These are phyloP conservation scores for Bergia puertoricense DNA, from an alignment of 92 coral and sea anemone genomes.

Conservation along the genomic window DNA sequence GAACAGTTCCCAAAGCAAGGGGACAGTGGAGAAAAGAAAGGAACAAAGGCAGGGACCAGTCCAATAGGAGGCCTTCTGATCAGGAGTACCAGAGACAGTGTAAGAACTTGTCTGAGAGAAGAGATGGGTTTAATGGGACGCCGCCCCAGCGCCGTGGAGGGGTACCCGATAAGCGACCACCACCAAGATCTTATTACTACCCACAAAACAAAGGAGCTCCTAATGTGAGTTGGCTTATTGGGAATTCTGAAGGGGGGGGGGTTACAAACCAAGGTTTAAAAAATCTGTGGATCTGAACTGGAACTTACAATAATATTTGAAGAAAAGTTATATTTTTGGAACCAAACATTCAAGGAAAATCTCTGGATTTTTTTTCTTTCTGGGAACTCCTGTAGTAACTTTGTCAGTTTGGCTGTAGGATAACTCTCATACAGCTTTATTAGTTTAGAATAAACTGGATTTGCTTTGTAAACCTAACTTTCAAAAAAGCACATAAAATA, in stretches of 20 bases:
- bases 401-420: too few relatives aligned
- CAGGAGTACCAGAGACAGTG: constrained; percentile 62
- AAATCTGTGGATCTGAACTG: too few relatives aligned
- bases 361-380: too few relatives aligned
- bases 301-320: too few relatives aligned
- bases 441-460: too few relatives aligned
- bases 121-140: constrained; percentile 50
- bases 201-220: constrained; percentile 32
- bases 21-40: constrained; percentile 68
- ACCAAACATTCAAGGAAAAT: too few relatives aligned
- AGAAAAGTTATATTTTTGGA: too few relatives aligned
- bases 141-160: constrained; percentile 71
- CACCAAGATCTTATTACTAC: constrained; percentile 56
- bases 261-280: too few relatives aligned
- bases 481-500: too few relatives aligned
- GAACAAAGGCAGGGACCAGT: constrained; percentile 52
- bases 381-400: too few relatives aligned
- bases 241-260: neutral
- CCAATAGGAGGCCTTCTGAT: constrained; percentile 53
- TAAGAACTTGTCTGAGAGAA: constrained; percentile 56
- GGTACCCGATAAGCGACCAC: constrained; percentile 76
- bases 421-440: too few relatives aligned
- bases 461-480: too few relatives aligned
- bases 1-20: constrained; percentile 60
- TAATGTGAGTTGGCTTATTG: constrained; percentile 40